Conservation (phyloP, 2,888 invertebrate genomes). For the Hydrotaea cyrtoneurina region DNA sequence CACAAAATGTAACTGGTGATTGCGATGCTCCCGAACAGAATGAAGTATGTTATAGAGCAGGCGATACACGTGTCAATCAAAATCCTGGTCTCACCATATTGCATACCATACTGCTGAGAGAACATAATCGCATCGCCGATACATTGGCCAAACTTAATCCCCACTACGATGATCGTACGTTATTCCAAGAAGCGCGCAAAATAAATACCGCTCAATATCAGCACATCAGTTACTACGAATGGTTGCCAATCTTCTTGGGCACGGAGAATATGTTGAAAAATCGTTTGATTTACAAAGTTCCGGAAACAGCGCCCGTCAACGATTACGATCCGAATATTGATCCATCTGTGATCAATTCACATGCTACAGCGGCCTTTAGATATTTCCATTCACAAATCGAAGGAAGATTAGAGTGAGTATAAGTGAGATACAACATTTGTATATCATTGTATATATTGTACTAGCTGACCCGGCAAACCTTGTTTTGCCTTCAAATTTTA, state of each 20-base stretch:
- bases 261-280: slow-evolving; percentile 80
- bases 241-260: slow-evolving; percentile 82
- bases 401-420: slow-evolving; percentile 81
- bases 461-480: too few relatives aligned
- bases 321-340: slow-evolving; percentile 83
- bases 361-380: slow-evolving; percentile 85
- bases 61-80: slow-evolving; percentile 82
- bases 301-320: slow-evolving; percentile 78
- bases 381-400: slow-evolving; percentile 85
- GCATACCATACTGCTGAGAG: slow-evolving; percentile 81
- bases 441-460: not conserved
- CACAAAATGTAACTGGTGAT: slow-evolving; percentile 85
- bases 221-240: slow-evolving; percentile 82
- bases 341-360: slow-evolving; percentile 84
- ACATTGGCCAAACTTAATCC: slow-evolving; percentile 81
- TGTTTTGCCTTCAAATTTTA: too few relatives aligned
- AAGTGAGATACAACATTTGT: not conserved
- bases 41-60: slow-evolving; percentile 89
- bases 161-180: slow-evolving; percentile 82
- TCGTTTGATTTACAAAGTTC: slow-evolving; percentile 77
- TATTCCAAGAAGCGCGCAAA: slow-evolving; percentile 82
- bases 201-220: slow-evolving; percentile 82
- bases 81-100: slow-evolving; percentile 81
- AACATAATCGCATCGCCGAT: slow-evolving; percentile 82
- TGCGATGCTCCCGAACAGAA: slow-evolving; percentile 85